phyloP scores from a whole-genome alignment of 2,888 invertebrate genomes.

The Neoitamus cyanurus region DNA sequence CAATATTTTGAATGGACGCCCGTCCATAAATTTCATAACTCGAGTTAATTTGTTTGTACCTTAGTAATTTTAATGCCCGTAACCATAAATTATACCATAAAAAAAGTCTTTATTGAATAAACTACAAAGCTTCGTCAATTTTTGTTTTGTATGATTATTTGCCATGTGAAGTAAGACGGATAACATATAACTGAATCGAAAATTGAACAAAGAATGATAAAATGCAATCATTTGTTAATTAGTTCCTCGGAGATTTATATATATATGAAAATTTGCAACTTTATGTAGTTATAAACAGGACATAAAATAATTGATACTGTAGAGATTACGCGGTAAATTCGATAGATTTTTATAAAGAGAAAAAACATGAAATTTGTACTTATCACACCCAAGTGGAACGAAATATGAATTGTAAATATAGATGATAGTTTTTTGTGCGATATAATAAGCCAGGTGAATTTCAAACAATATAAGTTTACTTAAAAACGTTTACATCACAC shows the following conservation, averaged over 20 bases:
- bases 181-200: conserved; percentile 17
- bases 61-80: too few species aligned
- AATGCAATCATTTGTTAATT: conserved; percentile 53
- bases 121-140: not conserved
- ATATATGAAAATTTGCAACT: conserved; percentile 41
- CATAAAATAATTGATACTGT: conserved; percentile 19
- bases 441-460: conserved; percentile 4
- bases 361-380: conserved; percentile 37
- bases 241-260: conserved; percentile 52
- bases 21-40: not conserved
- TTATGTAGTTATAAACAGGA: conserved; percentile 37
- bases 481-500: conserved; percentile 11
- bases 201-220: conserved; percentile 47
- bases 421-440: conserved; percentile 30
- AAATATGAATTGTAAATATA: conserved; percentile 34
- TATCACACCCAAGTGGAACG: not conserved
- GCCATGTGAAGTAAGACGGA: not conserved
- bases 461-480: conserved; percentile 1
- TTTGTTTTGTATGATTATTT: conserved; percentile 17
- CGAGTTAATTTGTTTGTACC: too few species aligned
- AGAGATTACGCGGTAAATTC: conserved; percentile 22
- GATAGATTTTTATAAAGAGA: conserved; percentile 32
- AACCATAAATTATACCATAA: not conserved
- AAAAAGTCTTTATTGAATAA: not conserved
- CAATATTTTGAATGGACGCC: not conserved